phyloP scores from a whole-genome alignment of 2,797 vertebrate species.

The Macroramphosus scolopax region DNA sequence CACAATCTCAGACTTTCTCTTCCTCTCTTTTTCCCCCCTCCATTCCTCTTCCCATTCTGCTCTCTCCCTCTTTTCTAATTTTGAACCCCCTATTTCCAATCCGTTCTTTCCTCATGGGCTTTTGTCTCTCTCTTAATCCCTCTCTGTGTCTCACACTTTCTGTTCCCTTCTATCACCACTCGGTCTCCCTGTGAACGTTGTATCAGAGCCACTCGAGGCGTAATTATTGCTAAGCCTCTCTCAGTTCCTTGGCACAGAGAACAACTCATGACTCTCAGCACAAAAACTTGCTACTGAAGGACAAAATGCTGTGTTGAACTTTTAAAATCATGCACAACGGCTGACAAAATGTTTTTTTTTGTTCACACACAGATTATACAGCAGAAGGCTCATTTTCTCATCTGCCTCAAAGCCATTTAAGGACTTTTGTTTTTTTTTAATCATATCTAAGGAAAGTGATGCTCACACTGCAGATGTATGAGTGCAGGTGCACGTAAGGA shows the following conservation, averaged over 20 bases:
- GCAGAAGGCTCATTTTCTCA: slow-evolving; percentile 43
- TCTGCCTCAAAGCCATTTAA: slow-evolving; percentile 48
- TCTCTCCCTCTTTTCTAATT: slow-evolving; percentile 41
- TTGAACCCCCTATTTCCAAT: slow-evolving; percentile 46
- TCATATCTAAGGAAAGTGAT: slow-evolving; percentile 29
- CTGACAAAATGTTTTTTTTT: slow-evolving; percentile 57
- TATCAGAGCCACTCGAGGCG: slow-evolving; percentile 71
- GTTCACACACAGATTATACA: slow-evolving; percentile 37
- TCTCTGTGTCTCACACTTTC: slow-evolving; percentile 53
- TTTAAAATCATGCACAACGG: slow-evolving; percentile 52
- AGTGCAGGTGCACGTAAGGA: no score
- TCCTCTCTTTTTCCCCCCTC: slow-evolving; percentile 15
- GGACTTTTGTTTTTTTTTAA: slow-evolving; percentile 26
- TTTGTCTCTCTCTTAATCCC: slow-evolving; percentile 68
- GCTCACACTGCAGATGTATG: no score
- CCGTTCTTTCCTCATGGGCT: slow-evolving; percentile 56
- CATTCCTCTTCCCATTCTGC: slow-evolving; percentile 36
- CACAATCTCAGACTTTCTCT: slow-evolving; percentile 37
- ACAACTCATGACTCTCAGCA: slow-evolving; percentile 61
- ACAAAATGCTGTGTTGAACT: slow-evolving; percentile 64
- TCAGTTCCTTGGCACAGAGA: slow-evolving; percentile 52
- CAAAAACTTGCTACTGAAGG: slow-evolving; percentile 61
- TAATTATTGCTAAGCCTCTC: slow-evolving; percentile 69
- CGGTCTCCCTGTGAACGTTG: slow-evolving; percentile 64
- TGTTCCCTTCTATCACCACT: slow-evolving; percentile 43